Conservation (phyloP, 1,140 invertebrate genomes). For the Ruditapes philippinarum region DNA sequence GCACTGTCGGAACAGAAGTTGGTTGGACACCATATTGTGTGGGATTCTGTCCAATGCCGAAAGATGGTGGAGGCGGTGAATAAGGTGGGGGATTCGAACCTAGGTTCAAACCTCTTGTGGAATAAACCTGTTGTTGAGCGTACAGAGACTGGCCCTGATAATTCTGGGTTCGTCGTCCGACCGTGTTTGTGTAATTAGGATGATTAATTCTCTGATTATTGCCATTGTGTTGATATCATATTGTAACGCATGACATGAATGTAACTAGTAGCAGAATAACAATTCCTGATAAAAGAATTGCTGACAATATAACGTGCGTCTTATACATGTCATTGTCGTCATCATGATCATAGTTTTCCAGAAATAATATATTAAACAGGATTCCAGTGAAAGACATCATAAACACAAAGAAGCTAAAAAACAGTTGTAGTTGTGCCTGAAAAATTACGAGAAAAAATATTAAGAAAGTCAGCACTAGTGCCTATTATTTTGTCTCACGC, state of each 20-base stretch:
- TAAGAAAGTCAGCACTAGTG: too few species aligned
- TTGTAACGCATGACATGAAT: background rate
- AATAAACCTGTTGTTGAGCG: background rate
- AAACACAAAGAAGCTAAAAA: background rate
- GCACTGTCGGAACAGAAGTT: background rate
- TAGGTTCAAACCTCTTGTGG: background rate
- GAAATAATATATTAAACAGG: background rate
- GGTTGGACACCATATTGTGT: background rate
- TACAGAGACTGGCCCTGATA: too few species aligned
- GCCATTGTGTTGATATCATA: background rate
- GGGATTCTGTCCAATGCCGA: background rate
- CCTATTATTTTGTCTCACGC: too few species aligned
- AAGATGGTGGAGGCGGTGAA: background rate
- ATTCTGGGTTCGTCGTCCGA: background rate
- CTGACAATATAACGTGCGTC: background rate
- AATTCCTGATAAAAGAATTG: background rate
- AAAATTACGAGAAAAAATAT: background rate
- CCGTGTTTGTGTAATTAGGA: background rate
- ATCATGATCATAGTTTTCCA: background rate
- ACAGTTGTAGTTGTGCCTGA: background rate
- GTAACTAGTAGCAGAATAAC: background rate
- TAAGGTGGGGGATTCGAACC: background rate
- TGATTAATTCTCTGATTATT: background rate
- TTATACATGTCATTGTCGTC: background rate
- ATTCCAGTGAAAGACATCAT: background rate